Base-by-base conservation (phyloP, 92 coral and sea anemone genomes). In the Virgularia gustaviana region DNA sequence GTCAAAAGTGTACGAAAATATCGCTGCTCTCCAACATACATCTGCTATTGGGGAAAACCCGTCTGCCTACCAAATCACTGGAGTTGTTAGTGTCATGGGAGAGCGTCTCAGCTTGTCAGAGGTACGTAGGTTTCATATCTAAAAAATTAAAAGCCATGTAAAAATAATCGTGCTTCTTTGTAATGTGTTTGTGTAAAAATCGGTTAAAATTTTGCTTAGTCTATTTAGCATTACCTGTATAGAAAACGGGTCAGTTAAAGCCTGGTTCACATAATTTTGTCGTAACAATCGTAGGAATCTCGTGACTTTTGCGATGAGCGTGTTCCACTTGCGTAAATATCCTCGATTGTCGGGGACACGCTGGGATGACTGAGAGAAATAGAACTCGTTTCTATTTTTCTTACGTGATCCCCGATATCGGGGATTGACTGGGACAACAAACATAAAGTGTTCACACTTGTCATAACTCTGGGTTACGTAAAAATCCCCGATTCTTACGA, bases 1-100 rank as follows among this genome's bases (percentile, higher is more conserved):
- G 47, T 85, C 82, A 13, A 92, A 92, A 85, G 94, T 92, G 45
- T 67, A 89, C 54, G 98, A 87, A 66, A 86, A 92, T 81, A 88
- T 89, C 58, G 90, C 91, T 49, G 78, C 81, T 23, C 85, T 92
- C 51, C 88, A 82, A 54, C 86, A 92, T 71, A 84, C 79, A 9
- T 91, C 74, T 76, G 63, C 66, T 49, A 85, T 84, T 36, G 79
- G 49, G 43, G 98, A 89, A 22, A 89, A 89, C 34, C 85, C 76
- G 38, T 85, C 86, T 33, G 66, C 63, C 49, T 92, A 87, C 52
- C 95, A 83, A 54, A 85, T 92, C 73, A 86, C 82, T 8, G 86
- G 86, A 22, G 90, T 85, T 24, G 76, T 92, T 15, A 92, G 98
- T 55, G 63, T 73, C 51, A 89, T 89, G 61, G 96, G 90, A 9